Evolutionary conservation across 2,888 invertebrate species (phyloP), one percentile per base, ranked within the genome.

Genomic region (Schrankia costaestrigalis): DNA sequence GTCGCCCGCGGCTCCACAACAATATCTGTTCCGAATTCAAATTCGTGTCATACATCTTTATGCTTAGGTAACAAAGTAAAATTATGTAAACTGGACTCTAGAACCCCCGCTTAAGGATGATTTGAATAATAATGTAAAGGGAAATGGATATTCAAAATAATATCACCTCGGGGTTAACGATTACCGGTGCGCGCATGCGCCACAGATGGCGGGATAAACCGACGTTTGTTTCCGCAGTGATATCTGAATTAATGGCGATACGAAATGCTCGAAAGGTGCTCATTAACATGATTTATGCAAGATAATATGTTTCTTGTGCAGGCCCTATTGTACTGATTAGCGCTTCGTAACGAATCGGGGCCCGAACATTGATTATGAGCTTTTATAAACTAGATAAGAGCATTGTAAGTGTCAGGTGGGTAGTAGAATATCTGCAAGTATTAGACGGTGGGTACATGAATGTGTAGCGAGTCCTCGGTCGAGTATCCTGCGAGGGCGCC

Each of bases 161-260:
- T 87, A 87, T 86, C 87, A 87, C 87, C 87, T 81, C 86, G 70
- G 86, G 87, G 87, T 86, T 86, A 87, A 87, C 86, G 87, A 86
- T 87, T 83, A 83, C 85, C 81, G 79, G 82, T 71, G 85, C 71
- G 83, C 84, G 81, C 83, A 77, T 81, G 82, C 80, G 74, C 79
- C 78, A 77, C 84, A 85, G 87, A 87, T 87, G 85, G 83, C 67
- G 61, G 83, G 81, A 85, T 84, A 84, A 85, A 78, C 84, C 79
- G 86, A 87, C 86, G 84, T 85, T 85, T 85, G 85, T 85, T 86
- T 87, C 87, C 87, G 86, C 85, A 86, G 82, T 87, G 86, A 87
- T 87, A 86, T 87, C 86, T 85, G 86, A 87, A 86, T 87, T 86
- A 84, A 85, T 83, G 78, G 78, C 81, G 78, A 83, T 81, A 85